phyloP scores from a whole-genome alignment of 2,888 invertebrate genomes.

The Gortyna flavago region DNA sequence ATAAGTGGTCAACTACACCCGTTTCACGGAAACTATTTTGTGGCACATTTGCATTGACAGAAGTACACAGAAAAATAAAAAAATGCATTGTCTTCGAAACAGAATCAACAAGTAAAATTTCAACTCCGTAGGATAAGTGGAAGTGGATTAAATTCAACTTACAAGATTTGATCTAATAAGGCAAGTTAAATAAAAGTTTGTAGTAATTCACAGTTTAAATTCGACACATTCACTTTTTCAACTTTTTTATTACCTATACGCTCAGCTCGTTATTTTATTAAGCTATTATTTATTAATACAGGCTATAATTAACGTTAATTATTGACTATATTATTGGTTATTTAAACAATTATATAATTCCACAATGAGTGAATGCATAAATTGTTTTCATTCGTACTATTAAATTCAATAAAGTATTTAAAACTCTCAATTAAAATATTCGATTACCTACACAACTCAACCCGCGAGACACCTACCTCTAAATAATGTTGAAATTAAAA shows the following conservation, averaged over 20 bases:
- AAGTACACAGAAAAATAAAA: neutral
- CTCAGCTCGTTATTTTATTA: neutral
- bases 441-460: constrained; percentile 1
- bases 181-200: too few relatives aligned
- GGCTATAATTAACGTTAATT: neutral
- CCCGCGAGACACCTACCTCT: neutral
- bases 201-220: neutral
- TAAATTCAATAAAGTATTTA: neutral
- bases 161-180: neutral
- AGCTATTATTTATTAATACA: neutral
- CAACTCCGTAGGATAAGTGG: neutral
- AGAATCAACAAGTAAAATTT: neutral
- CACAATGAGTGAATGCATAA: neutral
- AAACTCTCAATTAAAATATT: constrained; percentile 1
- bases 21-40: neutral
- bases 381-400: neutral
- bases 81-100: too few relatives aligned
- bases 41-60: neutral
- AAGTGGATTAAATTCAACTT: neutral
- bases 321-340: neutral
- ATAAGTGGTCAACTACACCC: neutral
- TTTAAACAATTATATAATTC: neutral
- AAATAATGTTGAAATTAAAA: constrained; percentile 21
- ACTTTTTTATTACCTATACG: neutral
- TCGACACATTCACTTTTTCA: neutral